Evolutionary conservation across 2,888 invertebrate genomes (phyloP).

Genomic region (Junonia oenone): DNA sequence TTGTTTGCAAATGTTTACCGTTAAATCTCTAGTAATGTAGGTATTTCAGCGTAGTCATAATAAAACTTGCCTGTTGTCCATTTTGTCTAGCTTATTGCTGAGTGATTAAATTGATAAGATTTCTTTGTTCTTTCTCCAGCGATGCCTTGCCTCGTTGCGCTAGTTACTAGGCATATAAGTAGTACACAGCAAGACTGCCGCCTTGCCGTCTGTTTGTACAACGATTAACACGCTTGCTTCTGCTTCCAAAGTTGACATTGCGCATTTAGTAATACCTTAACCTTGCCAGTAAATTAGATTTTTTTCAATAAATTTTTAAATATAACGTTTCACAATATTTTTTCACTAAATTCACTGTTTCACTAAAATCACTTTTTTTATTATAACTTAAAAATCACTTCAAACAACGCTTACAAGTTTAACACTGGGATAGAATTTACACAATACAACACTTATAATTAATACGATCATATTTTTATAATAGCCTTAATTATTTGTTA

Average conservation of each 20-base stretch:
- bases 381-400: neutral
- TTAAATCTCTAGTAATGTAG: too few relatives aligned
- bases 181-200: conserved; percentile 49
- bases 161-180: conserved; percentile 59
- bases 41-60: too few relatives aligned
- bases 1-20: too few relatives aligned
- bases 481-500: too few relatives aligned
- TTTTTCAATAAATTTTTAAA: conserved; percentile 36
- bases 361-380: neutral
- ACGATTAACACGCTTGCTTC: conserved; percentile 68
- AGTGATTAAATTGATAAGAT: conserved; percentile 39
- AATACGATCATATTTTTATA: too few relatives aligned
- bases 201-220: conserved; percentile 65
- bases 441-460: too few relatives aligned
- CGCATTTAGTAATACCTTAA: conserved; percentile 69
- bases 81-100: conserved; percentile 42
- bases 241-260: conserved; percentile 70
- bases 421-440: too few relatives aligned
- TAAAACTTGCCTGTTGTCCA: conserved; percentile 59
- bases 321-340: conserved; percentile 8
- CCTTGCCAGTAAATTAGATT: conserved; percentile 55
- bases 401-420: neutral
- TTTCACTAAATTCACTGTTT: neutral
- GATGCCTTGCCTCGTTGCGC: conserved; percentile 54
- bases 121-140: conserved; percentile 54